Base-by-base conservation (phyloP, 1,140 invertebrate genomes). In the Microplitis mediator region DNA sequence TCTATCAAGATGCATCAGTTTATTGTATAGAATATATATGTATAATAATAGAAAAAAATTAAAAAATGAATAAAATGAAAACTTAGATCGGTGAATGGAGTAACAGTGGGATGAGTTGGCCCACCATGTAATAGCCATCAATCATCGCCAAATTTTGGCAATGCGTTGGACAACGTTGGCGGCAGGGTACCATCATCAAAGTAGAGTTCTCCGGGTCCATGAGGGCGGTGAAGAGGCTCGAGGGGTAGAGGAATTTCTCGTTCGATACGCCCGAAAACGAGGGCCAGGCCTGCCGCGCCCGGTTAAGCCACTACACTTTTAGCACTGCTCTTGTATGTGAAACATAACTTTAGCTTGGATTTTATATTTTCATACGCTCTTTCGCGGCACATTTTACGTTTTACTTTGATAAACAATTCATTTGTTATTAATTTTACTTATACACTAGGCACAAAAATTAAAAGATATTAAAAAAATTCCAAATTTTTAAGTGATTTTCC, bases 101-200 rank as follows among this genome's bases (percentile, higher is more conserved):
- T 45, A 45, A 11, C 39, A 16, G 14, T 75, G 70, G 70, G 60
- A 70, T 72, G 61, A 58, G 76, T 85, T 86, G 82, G 84, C 84
- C 84, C 84, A 60, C 34, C 80, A 79, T 78, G 79, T 84, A 87
- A 85, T 86, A 84, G 83, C 85, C 84, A 87, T 87, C 85, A 87
- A 86, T 87, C 85, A 87, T 86, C 77, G 68, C 80, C 76, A 80
- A 87, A 86, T 84, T 87, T 87, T 81, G 86, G 86, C 86, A 86
- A 86, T 83, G 82, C 76, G 80, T 82, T 77, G 86, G 84, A 85
- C 86, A 87, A 87, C 84, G 81, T 80, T 56, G 66, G 83, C 82
- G 80, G 79, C 85, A 87, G 86, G 86, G 79, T 78, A 86, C 80
- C 72, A 86, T 86, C 84, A 86, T 71, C 76, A 79, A 79, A 77